These are phyloP conservation scores for Lordiphosa mommai DNA, from an alignment of 1,140 invertebrate genomes.

Conservation along the genomic window DNA sequence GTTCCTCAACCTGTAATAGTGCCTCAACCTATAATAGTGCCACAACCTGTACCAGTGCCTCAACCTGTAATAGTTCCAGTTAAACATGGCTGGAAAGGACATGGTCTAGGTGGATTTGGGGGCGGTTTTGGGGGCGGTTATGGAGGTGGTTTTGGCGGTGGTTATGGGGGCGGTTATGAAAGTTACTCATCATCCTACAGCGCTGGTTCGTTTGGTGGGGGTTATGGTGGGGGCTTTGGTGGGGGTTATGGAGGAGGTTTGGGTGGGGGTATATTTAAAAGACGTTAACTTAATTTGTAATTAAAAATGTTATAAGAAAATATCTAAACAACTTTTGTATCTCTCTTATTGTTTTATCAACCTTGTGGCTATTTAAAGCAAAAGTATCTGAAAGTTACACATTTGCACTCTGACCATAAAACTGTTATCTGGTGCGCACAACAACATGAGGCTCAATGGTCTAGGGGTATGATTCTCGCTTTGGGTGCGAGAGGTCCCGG, in stretches of 20 bases:
- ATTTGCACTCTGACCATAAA: conserved; percentile 2
- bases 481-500: conserved; percentile 91
- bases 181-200: neutral
- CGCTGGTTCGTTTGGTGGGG: conserved; percentile 12
- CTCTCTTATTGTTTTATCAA: neutral
- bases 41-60: conserved; percentile 14
- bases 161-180: conserved; percentile 12
- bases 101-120: conserved; percentile 17
- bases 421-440: neutral
- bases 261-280: conserved; percentile 3
- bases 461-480: conserved; percentile 86
- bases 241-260: conserved; percentile 19
- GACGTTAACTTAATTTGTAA: neutral
- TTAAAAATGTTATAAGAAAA: too few species aligned
- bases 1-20: conserved; percentile 29
- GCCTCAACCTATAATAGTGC: too few species aligned
- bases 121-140: conserved; percentile 25
- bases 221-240: conserved; percentile 15
- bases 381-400: conserved; percentile 12
- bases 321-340: neutral
- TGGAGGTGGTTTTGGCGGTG: conserved; percentile 14
- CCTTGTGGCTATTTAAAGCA: conserved; percentile 21
- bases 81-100: conserved; percentile 12
- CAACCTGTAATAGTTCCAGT: conserved; percentile 8
- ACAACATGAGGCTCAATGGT: conserved; percentile 87